A percentile compares a stretch with the other conserved stretches of the same genome.
Evolutionary conservation across 2,113 vertebrate genomes (phyloP).

Genomic region (Chloropsis cyanopogon): DNA sequence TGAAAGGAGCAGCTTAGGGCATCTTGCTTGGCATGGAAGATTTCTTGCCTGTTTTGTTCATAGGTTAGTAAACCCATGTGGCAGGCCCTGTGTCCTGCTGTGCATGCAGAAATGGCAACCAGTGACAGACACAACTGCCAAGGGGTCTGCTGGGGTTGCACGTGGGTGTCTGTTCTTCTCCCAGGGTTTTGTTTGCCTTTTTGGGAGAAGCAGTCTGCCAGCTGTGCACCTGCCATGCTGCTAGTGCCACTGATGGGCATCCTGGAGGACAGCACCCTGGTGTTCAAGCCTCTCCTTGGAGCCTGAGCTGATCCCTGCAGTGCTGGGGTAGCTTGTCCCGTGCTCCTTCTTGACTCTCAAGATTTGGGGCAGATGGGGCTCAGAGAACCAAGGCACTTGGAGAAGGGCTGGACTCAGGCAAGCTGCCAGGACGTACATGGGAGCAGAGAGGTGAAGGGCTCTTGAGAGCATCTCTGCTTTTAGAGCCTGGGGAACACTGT

Average conservation of each 20-base stretch:
- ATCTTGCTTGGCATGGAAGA: background rate
- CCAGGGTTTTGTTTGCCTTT: background rate
- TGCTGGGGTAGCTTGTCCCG: background rate
- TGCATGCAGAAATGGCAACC: background rate
- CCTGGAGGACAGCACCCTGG: background rate
- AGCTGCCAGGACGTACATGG: background rate
- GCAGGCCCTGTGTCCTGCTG: background rate
- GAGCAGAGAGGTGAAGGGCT: background rate
- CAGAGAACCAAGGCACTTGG: background rate
- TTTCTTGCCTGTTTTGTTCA: background rate
- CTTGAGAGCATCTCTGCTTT: background rate
- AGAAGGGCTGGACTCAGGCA: background rate
- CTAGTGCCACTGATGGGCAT: background rate
- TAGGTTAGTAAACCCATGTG: background rate
- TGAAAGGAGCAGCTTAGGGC: background rate
- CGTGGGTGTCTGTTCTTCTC: background rate
- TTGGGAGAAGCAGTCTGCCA: background rate
- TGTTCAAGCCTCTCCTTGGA: background rate
- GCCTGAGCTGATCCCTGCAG: background rate
- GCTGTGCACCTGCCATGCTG: background rate
- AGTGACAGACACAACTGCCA: background rate
- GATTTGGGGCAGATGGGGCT: background rate
- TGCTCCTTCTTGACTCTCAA: slow-evolving; percentile 51
- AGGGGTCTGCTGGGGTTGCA: background rate
- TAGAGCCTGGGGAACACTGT: background rate